A percentile compares a stretch with the other conserved stretches of the same genome.
Evolutionary conservation across 2,113 vertebrate genomes (phyloP).

Genomic region (Mionectes macconnelli): DNA sequence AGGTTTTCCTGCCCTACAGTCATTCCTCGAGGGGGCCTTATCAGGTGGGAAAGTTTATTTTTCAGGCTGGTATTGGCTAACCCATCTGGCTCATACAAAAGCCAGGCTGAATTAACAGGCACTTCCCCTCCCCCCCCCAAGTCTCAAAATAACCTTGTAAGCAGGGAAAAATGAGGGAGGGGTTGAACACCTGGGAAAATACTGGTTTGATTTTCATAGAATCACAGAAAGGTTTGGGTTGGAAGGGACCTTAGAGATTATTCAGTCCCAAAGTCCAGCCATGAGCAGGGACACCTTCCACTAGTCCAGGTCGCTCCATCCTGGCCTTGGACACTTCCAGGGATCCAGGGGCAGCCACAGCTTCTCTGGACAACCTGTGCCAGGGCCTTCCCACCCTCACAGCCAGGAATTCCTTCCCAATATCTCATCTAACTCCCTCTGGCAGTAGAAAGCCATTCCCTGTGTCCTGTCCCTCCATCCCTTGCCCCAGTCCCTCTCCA

Average conservation of each 20-base stretch:
- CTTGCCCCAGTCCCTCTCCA: background rate
- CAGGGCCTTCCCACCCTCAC: background rate
- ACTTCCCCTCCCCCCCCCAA: no score
- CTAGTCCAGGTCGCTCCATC: rapidly evolving
- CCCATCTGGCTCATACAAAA: background rate
- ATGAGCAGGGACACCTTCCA: background rate
- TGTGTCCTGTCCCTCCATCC: background rate
- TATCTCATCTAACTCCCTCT: background rate
- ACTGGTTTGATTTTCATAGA: background rate
- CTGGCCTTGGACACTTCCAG: background rate
- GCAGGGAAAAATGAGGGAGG: background rate
- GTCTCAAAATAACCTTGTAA: background rate
- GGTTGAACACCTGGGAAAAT: background rate
- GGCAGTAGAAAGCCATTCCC: background rate
- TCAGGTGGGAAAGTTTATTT: background rate
- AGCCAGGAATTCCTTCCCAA: background rate
- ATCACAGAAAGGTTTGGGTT: rapidly evolving
- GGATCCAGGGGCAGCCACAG: background rate
- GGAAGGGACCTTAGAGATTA: background rate
- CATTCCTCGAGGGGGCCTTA: background rate
- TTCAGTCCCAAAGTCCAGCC: background rate
- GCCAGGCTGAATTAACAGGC: background rate
- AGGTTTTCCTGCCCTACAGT: background rate
- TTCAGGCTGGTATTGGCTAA: background rate
- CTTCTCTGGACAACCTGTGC: background rate